Conservation (phyloP, 2,113 vertebrate genomes). For the Hassar affinis region DNA sequence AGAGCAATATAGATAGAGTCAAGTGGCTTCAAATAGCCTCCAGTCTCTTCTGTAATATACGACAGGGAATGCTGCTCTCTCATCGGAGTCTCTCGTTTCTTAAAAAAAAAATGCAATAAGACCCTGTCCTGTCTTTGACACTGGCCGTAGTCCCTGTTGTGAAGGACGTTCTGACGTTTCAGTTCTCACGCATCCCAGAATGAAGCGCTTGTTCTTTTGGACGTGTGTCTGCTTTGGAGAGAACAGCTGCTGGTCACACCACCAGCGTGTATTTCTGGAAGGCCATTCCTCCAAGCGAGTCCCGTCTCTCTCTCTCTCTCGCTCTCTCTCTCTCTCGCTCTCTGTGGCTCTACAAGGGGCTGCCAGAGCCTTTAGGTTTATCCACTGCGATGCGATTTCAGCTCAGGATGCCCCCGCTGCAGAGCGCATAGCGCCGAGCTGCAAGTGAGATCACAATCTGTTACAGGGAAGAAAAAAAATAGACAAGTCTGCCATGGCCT, state of each 20-base stretch:
- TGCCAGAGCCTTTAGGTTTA: background rate
- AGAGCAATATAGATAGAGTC: slow-evolving; percentile 74
- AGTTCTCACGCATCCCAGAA: slow-evolving; percentile 16
- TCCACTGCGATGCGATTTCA: slow-evolving; percentile 65
- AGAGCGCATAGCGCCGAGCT: slow-evolving; percentile 89
- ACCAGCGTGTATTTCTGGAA: slow-evolving; percentile 41
- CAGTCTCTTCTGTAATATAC: slow-evolving; percentile 76
- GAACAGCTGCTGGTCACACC: slow-evolving; percentile 51
- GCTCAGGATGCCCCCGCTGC: slow-evolving; percentile 86
- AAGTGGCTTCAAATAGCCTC: slow-evolving; percentile 80
- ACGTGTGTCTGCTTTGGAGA: slow-evolving; percentile 40
- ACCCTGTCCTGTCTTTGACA: slow-evolving; percentile 12
- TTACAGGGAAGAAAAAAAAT: slow-evolving; percentile 76
- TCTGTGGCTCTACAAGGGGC: background rate
- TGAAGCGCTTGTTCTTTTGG: slow-evolving; percentile 29
- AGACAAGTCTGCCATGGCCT: slow-evolving; percentile 60
- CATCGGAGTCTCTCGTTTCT: slow-evolving; percentile 41
- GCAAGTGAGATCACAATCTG: slow-evolving; percentile 94
- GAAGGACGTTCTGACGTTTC: slow-evolving; percentile 29
- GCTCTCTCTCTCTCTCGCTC: background rate
- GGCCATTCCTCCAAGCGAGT: slow-evolving; percentile 18
- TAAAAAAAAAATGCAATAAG: slow-evolving; percentile 24
- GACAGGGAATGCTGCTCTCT: slow-evolving; percentile 49
- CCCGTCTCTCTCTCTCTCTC: slow-evolving; percentile 6
- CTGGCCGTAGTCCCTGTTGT: slow-evolving; percentile 25